Percentiles rank a stretch among this genome's conserved stretches.
Evolutionary conservation across 2,113 vertebrate genomes (phyloP).

Genomic region (Psammodynastes pulverulentus): DNA sequence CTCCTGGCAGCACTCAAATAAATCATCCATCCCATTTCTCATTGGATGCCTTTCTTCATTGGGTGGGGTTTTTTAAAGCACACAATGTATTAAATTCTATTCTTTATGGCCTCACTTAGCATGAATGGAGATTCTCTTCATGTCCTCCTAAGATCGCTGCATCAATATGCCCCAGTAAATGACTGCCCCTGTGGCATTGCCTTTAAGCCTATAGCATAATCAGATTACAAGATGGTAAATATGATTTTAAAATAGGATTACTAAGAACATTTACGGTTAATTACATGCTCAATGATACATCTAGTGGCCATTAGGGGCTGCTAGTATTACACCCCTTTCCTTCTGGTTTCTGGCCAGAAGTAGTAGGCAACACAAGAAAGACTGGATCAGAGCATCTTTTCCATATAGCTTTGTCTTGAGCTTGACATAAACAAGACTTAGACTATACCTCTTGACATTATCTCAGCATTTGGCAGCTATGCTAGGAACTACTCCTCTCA

Average conservation of each 20-base stretch:
- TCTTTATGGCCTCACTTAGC: neutral
- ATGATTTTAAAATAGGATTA: neutral
- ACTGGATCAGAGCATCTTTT: neutral
- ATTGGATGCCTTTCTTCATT: neutral
- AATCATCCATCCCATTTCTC: neutral
- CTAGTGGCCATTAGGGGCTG: neutral
- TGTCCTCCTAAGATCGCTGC: neutral
- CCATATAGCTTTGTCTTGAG: neutral
- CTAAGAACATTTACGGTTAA: neutral
- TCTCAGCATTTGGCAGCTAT: neutral
- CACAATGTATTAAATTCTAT: neutral
- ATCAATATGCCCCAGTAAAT: neutral
- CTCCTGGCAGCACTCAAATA: neutral
- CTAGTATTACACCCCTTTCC: neutral
- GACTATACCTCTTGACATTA: neutral
- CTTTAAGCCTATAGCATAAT: neutral
- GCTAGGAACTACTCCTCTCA: neutral
- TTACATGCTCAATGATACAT: neutral
- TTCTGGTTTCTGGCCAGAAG: neutral
- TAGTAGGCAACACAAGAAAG: neutral
- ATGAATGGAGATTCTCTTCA: neutral
- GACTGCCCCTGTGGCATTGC: neutral
- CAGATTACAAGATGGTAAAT: neutral
- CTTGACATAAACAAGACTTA: neutral
- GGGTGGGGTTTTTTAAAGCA: neutral